These are phyloP conservation scores for Phyllotis vaccarum DNA, from an alignment of 2,797 vertebrate genomes.

Conservation along the genomic window DNA sequence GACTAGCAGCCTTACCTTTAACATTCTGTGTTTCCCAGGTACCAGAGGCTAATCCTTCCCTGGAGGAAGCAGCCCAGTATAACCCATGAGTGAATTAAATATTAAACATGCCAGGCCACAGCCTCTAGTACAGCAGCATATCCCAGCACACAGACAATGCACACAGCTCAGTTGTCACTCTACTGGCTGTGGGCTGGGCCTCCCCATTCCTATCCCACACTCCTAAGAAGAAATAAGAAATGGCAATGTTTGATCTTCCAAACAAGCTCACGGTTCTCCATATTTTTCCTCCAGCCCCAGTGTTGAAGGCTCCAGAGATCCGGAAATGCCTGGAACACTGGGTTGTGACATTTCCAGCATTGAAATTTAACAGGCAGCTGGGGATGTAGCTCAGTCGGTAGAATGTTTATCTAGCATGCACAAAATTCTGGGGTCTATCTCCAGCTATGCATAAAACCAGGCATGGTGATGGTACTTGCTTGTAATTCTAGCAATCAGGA, in stretches of 20 bases:
- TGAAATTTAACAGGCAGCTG: slow-evolving; percentile 34
- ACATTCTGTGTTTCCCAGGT: slow-evolving; percentile 38
- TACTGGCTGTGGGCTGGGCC: background rate
- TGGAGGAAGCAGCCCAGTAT: slow-evolving; percentile 42
- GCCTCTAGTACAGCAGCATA: background rate
- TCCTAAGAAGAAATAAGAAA: slow-evolving; percentile 21
- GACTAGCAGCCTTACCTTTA: slow-evolving; percentile 3
- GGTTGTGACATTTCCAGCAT: slow-evolving; percentile 2
- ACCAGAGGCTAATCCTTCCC: slow-evolving; percentile 14
- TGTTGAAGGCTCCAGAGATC: background rate
- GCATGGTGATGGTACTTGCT: background rate
- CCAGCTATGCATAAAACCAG: background rate
- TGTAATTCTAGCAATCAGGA: background rate
- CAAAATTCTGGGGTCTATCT: background rate
- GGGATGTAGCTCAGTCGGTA: background rate
- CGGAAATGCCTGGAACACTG: slow-evolving; percentile 40
- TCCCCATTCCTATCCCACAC: slow-evolving; percentile 38
- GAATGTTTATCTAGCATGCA: background rate
- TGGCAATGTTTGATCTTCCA: slow-evolving; percentile 4
- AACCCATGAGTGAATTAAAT: slow-evolving; percentile 53
- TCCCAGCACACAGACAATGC: slow-evolving; percentile 61
- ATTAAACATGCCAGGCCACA: slow-evolving; percentile 52
- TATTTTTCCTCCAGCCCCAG: slow-evolving; percentile 12
- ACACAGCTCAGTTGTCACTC: background rate
- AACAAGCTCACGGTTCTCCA: background rate